A percentile compares a stretch with the other conserved stretches of the same genome.
Conservation (phyloP, 2,113 vertebrate genomes). For the Pluvianellus socialis region DNA sequence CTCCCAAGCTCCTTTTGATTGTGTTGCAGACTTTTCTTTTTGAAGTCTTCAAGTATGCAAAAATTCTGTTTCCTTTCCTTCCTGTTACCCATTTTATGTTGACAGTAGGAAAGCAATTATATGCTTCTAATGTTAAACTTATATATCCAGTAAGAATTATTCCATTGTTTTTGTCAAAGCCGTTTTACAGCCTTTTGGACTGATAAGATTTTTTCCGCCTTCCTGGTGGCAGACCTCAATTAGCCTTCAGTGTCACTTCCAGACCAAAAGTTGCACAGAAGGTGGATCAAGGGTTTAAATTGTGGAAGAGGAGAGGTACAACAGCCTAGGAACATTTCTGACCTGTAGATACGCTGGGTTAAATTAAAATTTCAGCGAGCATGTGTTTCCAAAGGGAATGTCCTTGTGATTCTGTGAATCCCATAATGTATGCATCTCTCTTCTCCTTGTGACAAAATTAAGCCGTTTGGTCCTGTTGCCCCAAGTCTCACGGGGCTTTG, state of each 20-base stretch:
- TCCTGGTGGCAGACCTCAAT: not conserved
- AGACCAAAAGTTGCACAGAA: not conserved
- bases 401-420: not conserved
- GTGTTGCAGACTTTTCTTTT: conserved; percentile 31
- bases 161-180: conserved; percentile 16
- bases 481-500: not conserved
- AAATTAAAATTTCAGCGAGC: not conserved
- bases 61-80: conserved; percentile 55
- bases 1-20: conserved; percentile 6
- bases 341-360: not conserved
- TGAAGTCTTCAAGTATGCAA: conserved; percentile 36
- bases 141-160: not conserved
- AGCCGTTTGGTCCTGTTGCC: not conserved
- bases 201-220: not conserved
- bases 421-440: not conserved
- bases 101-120: conserved; percentile 5
- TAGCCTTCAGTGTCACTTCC: not conserved
- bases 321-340: not conserved
- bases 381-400: not conserved
- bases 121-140: conserved; percentile 1
- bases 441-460: not conserved
- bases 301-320: not conserved
- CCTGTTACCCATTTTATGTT: conserved; percentile 26
- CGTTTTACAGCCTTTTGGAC: not conserved
- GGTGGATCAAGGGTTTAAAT: not conserved